Percentiles rank a stretch among this genome's conserved stretches.
phyloP scores from a whole-genome alignment of 1,140 invertebrate genomes.

The Dendroctonus valens region DNA sequence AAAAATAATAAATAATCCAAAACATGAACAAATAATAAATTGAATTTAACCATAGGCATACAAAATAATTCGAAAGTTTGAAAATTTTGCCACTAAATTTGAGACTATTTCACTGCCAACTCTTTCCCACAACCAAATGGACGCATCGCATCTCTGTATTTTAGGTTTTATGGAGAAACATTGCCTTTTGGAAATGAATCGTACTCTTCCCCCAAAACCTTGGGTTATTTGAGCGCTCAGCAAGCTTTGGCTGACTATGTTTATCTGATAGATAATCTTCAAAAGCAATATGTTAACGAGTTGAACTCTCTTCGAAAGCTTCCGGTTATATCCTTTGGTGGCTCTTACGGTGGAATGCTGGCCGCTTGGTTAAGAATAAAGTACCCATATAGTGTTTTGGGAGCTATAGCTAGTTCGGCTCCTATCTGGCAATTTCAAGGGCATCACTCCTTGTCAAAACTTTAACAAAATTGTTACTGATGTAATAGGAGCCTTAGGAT shows the following conservation, averaged over 20 bases:
- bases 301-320: conserved; percentile 40
- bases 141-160: conserved; percentile 10
- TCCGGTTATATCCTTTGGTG: conserved; percentile 91
- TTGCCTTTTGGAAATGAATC: conserved; percentile 84
- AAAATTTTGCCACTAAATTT: too few relatives aligned
- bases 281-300: conserved; percentile 44
- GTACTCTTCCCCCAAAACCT: conserved; percentile 62
- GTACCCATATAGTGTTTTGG: conserved; percentile 85
- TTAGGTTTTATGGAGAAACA: conserved; percentile 85
- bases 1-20: too few relatives aligned
- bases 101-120: not conserved
- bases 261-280: conserved; percentile 71
- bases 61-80: too few relatives aligned
- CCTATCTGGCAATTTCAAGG: conserved; percentile 89
- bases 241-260: conserved; percentile 96
- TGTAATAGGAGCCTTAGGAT: conserved; percentile 62
- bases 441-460: conserved; percentile 74
- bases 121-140: not conserved
- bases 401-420: conserved; percentile 93
- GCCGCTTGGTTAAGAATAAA: conserved; percentile 95
- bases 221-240: conserved; percentile 85
- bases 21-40: too few relatives aligned
- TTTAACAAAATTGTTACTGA: conserved; percentile 79
- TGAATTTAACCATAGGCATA: too few relatives aligned
- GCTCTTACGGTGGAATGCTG: conserved; percentile 96